Evolutionary conservation across 2,888 invertebrate species (phyloP).

Genomic region (Erpobdella octoculata): DNA sequence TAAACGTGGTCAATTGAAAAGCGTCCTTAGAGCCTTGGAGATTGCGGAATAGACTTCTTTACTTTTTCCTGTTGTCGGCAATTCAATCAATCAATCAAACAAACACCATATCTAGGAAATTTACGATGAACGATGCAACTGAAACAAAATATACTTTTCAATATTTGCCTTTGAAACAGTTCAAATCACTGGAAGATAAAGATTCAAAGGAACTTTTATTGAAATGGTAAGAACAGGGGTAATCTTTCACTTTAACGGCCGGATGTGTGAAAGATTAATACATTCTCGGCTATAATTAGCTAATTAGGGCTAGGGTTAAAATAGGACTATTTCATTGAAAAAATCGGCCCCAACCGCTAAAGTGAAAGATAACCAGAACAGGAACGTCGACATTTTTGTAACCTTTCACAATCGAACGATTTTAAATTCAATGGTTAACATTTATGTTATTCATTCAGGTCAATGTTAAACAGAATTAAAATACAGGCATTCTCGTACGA

Average conservation of each 20-base stretch:
- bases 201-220: slow-evolving; percentile 42
- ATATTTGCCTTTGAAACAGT: slow-evolving; percentile 41
- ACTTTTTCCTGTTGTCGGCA: too few species aligned
- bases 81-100: too few species aligned
- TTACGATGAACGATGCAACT: not conserved
- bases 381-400: not conserved
- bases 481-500: slow-evolving; percentile 49
- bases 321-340: too few species aligned
- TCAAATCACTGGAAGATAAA: slow-evolving; percentile 43
- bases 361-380: too few species aligned
- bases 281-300: too few species aligned
- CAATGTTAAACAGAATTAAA: slow-evolving; percentile 46
- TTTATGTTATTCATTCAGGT: slow-evolving; percentile 41
- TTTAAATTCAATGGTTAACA: not conserved
- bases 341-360: too few species aligned
- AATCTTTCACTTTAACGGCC: not conserved
- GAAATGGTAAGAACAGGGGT: slow-evolving; percentile 45
- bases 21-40: slow-evolving; percentile 1
- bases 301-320: too few species aligned
- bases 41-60: too few species aligned
- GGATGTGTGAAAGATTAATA: too few species aligned
- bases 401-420: not conserved
- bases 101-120: too few species aligned
- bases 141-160: slow-evolving; percentile 41
- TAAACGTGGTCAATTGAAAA: not conserved